A percentile compares a stretch with the other conserved stretches of the same genome.
Evolutionary conservation across 2,888 invertebrate species (phyloP).

Genomic region (Erebia epiphron): DNA sequence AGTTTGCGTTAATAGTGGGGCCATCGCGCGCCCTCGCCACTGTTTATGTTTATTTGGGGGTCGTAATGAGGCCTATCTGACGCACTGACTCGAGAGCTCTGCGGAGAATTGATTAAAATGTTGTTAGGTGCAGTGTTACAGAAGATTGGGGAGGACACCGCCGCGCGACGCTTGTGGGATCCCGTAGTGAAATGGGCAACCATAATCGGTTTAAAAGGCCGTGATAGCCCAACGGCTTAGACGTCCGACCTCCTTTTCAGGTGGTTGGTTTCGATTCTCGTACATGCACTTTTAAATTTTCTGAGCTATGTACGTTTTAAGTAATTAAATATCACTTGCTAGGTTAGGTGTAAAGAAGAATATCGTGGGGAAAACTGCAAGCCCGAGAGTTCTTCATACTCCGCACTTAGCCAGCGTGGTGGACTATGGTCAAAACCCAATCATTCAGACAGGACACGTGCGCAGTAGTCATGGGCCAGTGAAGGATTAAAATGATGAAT

Average conservation of each 20-base stretch:
- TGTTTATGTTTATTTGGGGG: constrained; percentile 82
- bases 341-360: too few relatives aligned
- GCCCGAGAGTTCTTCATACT: too few relatives aligned
- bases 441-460: too few relatives aligned
- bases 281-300: too few relatives aligned
- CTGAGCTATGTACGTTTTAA: too few relatives aligned
- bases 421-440: too few relatives aligned
- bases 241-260: not conserved
- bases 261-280: not conserved
- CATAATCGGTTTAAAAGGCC: constrained; percentile 28
- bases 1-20: constrained; percentile 72
- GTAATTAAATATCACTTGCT: too few relatives aligned
- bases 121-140: constrained; percentile 78
- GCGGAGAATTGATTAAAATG: constrained; percentile 82
- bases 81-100: constrained; percentile 81
- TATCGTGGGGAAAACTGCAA: too few relatives aligned
- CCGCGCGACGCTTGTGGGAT: constrained; percentile 57
- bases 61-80: constrained; percentile 79
- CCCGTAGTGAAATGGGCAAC: constrained; percentile 58
- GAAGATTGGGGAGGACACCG: constrained; percentile 71
- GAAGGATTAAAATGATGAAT: too few relatives aligned
- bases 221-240: constrained; percentile 40
- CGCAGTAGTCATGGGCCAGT: too few relatives aligned
- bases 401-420: too few relatives aligned
- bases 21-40: constrained; percentile 71